These are phyloP conservation scores for Actinostola sp. DNA, from an alignment of 92 coral and sea anemone genomes.

Conservation along the genomic window DNA sequence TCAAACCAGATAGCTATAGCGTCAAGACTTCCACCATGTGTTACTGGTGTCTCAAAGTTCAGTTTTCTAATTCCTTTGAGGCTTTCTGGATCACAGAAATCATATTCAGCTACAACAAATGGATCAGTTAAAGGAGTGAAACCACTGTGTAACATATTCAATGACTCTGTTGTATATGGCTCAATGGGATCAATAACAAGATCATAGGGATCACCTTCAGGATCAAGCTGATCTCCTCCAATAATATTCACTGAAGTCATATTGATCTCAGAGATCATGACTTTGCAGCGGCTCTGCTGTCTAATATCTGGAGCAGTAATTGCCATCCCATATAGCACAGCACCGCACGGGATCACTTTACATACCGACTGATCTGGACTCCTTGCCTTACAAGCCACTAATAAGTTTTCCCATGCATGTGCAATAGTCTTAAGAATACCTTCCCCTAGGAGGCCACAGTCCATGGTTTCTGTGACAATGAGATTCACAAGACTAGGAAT, in stretches of 20 bases:
- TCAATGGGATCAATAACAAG: constrained; percentile 52
- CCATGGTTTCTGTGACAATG: constrained; percentile 90
- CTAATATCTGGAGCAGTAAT: constrained; percentile 77
- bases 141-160: constrained; percentile 56
- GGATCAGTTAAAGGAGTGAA: constrained; percentile 59
- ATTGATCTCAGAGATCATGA: constrained; percentile 49
- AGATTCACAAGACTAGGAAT: constrained; percentile 68
- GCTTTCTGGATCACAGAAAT: constrained; percentile 75
- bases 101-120: constrained; percentile 67
- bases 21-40: constrained; percentile 66
- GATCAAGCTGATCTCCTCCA: constrained; percentile 80
- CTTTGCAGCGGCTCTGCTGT: constrained; percentile 54
- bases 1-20: constrained; percentile 97
- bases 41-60: constrained; percentile 55
- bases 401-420: constrained; percentile 83
- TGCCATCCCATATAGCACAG: constrained; percentile 76
- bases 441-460: constrained; percentile 97
- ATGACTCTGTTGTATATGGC: constrained; percentile 90
- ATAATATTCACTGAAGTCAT: constrained; percentile 53
- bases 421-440: constrained; percentile 83
- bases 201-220: constrained; percentile 15
- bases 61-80: constrained; percentile 25
- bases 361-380: constrained; percentile 11
- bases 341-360: constrained; percentile 84
- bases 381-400: constrained; percentile 25